phyloP scores from a whole-genome alignment of 2,888 invertebrate species.

The Meta bourneti region DNA sequence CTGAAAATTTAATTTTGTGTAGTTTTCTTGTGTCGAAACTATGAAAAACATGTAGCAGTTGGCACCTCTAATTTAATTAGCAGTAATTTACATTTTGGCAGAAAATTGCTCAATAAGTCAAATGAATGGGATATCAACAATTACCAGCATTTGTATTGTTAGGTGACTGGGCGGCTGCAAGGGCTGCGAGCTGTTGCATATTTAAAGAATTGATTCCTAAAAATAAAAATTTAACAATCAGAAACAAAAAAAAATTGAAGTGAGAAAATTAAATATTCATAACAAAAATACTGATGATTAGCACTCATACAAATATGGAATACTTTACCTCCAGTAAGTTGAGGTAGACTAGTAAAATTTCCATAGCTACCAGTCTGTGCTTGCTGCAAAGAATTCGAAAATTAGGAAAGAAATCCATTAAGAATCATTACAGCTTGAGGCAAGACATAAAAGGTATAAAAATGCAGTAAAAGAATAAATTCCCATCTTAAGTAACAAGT shows the following conservation, averaged over 20 bases:
- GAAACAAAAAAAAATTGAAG: neutral
- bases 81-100: no score
- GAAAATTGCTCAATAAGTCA: no score
- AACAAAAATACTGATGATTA: neutral
- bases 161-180: slow-evolving; percentile 79
- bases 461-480: neutral
- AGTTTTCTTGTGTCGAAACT: no score
- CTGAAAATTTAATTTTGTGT: no score
- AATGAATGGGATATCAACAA: neutral
- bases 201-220: slow-evolving; percentile 81
- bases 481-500: neutral
- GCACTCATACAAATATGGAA: neutral
- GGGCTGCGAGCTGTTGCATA: slow-evolving; percentile 81
- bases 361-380: slow-evolving; percentile 80
- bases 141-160: slow-evolving; percentile 78
- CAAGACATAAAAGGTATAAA: neutral
- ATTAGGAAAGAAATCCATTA: neutral
- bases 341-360: slow-evolving; percentile 79
- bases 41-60: no score
- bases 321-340: slow-evolving; percentile 76
- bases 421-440: no score
- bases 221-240: slow-evolving; percentile 6
- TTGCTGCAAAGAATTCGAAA: slow-evolving; percentile 79
- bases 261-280: neutral
- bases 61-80: no score